Evolutionary conservation across 2,888 invertebrate species (phyloP).

Genomic region (Philonicus albiceps): DNA sequence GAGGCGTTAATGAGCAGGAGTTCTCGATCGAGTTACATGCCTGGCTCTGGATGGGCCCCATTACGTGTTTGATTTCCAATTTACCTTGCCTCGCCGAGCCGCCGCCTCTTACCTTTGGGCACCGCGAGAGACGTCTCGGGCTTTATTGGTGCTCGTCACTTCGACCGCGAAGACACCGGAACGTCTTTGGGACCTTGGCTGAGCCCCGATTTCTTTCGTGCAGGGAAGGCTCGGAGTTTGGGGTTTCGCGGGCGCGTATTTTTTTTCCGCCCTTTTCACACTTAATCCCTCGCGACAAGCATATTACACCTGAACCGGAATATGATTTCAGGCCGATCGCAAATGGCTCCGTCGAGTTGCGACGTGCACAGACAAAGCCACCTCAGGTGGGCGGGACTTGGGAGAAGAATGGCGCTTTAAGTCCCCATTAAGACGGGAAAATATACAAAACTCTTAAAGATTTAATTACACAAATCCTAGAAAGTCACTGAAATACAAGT

Average conservation of each 20-base stretch:
- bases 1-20: conserved; percentile 42
- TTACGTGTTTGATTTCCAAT: conserved; percentile 38
- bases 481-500: neutral
- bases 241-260: neutral
- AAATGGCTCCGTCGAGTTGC: conserved; percentile 1
- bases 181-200: neutral
- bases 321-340: neutral
- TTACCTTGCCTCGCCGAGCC: neutral
- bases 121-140: neutral
- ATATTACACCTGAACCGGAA: neutral
- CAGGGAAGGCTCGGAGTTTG: neutral
- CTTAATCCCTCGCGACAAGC: conserved; percentile 20
- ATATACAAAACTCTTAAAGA: neutral
- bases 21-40: conserved; percentile 38
- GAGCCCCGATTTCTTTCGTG: neutral
- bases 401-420: conserved; percentile 11
- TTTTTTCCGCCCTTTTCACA: conserved; percentile 27
- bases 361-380: neutral
- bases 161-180: neutral
- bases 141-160: conserved; percentile 19
- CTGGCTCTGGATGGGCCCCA: conserved; percentile 36
- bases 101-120: neutral
- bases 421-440: neutral
- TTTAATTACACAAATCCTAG: neutral
- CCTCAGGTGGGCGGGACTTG: conserved; percentile 37